Base-by-base conservation (phyloP, 2,888 invertebrate genomes). In the Acrocera orbiculus region DNA sequence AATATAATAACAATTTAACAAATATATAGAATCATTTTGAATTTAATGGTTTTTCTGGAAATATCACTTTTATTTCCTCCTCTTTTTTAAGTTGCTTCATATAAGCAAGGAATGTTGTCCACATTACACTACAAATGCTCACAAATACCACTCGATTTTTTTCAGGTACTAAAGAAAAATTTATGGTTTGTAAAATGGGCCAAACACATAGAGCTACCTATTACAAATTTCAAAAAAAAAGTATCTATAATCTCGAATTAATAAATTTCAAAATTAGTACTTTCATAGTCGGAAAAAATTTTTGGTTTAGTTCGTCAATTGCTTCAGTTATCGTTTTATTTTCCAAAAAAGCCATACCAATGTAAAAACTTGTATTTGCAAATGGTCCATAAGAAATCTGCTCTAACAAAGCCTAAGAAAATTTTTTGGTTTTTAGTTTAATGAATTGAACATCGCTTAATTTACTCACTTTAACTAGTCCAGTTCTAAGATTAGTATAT, bases 31-130 rank as follows among this genome's bases (percentile, higher is more conserved):
- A n/a, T n/a, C n/a, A n/a, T n/a, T n/a, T n/a, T n/a, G n/a, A n/a
- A n/a, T 11, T 2, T 19, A 17, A 20, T 13, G 4, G 20, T 7
- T 11, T 8, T n/a, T 11, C 4, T 20, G 4, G 5, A 20, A 13
- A 10, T 27, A 32, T 30, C 32, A 33, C 4, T 28, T 28, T 16
- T 9, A 11, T 10, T 24, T 25, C 16, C 11, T 30, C 17, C n/a
- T 14, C 13, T 2, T 45, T 34, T 40, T 63, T 55, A 26, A 61
- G 42, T 40, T 73, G 70, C 54, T 81, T 80, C 70, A 81, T 73
- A 46, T 76, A 79, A 0, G 81, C 77, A 44, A 82, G 62, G 52
- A 75, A 81, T 11, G 73, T 70, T 0, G 79, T 79, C 80, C 80
- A 82, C 24, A 77, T 51, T 34, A 80, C 69, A 50, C 79, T 80